These are phyloP conservation scores for Salvelinus alpinus DNA, from an alignment of 2,113 vertebrate genomes.

Conservation along the genomic window DNA sequence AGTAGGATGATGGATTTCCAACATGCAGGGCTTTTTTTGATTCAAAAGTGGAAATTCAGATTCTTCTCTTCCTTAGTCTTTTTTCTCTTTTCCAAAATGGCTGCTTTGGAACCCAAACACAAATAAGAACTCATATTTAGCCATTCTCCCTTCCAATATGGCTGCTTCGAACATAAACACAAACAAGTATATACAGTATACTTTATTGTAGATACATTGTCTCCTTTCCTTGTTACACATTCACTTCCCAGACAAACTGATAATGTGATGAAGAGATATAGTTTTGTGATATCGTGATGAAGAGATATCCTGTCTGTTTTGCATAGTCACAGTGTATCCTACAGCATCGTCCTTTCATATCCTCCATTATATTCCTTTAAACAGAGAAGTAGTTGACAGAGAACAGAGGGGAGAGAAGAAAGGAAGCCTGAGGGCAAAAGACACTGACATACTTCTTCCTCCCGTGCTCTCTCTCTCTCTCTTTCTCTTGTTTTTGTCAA, in stretches of 20 bases:
- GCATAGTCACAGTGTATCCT: background rate
- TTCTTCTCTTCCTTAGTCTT: constrained; percentile 39
- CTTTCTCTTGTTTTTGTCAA: background rate
- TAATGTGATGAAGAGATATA: background rate
- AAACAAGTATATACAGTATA: too few relatives aligned
- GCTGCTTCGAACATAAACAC: too few relatives aligned
- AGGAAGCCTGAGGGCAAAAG: background rate
- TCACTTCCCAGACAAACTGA: background rate
- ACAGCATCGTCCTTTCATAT: background rate
- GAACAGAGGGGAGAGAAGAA: background rate
- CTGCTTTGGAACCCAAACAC: constrained; percentile 31
- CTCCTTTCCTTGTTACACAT: background rate
- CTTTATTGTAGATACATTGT: background rate
- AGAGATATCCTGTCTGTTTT: background rate
- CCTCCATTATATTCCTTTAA: background rate
- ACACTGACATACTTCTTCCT: background rate
- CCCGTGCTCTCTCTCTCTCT: background rate
- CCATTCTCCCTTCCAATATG: too few relatives aligned
- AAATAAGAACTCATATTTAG: constrained; percentile 6
- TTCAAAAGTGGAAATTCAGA: constrained; percentile 37
- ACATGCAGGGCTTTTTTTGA: constrained; percentile 28
- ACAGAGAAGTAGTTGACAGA: background rate
- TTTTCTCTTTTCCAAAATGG: constrained; percentile 26
- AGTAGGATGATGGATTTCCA: constrained; percentile 44
- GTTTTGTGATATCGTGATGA: too few relatives aligned